Conservation (phyloP, 1,140 invertebrate species). For the Penaeus japonicus region DNA sequence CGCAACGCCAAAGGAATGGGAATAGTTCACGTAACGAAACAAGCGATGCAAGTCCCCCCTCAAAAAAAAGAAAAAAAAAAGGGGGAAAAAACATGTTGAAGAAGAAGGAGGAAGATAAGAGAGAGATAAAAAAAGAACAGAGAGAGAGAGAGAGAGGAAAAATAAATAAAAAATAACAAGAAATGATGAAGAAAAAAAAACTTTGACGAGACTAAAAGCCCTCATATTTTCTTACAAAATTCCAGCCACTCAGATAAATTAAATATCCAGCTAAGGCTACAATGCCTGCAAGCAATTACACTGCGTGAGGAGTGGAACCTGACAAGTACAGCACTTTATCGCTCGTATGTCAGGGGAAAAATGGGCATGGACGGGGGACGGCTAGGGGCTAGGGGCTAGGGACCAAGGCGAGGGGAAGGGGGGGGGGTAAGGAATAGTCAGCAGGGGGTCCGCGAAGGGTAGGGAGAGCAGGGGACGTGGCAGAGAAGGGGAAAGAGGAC, state of each 20-base stretch:
- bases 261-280: background rate
- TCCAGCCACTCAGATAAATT: background rate
- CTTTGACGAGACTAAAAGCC: background rate
- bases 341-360: background rate
- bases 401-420: background rate
- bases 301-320: background rate
- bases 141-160: background rate
- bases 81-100: background rate
- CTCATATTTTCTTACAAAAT: background rate
- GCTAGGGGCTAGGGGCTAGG: background rate
- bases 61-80: background rate
- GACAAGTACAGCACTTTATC: background rate
- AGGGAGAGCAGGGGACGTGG: background rate
- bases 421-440: too few species aligned
- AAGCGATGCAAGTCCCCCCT: too few species aligned
- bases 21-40: too few species aligned
- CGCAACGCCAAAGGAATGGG: too few species aligned
- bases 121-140: background rate
- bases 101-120: background rate
- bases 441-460: too few species aligned
- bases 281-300: slow-evolving; percentile 4
- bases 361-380: background rate
- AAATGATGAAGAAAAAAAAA: background rate
- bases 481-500: background rate
- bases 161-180: background rate